phyloP scores from a whole-genome alignment of 2,888 invertebrate species.

The Aleiodes testaceus region DNA sequence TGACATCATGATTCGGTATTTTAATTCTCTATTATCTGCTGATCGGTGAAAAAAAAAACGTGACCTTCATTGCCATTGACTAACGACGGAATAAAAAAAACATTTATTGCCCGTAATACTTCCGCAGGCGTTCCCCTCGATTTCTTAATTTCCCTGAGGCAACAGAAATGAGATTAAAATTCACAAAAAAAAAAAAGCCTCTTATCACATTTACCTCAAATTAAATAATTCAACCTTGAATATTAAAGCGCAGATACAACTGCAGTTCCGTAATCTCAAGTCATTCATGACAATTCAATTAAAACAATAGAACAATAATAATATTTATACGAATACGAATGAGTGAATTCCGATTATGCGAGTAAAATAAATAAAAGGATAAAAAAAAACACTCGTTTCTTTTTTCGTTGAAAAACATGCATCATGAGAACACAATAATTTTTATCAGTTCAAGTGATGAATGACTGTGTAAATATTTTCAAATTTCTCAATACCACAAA shows the following conservation, averaged over 20 bases:
- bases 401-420: slow-evolving; percentile 9
- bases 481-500: neutral
- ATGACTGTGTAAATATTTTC: slow-evolving; percentile 3
- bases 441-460: neutral
- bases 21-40: too few species aligned
- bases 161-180: neutral
- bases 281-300: slow-evolving; percentile 11
- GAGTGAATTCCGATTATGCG: neutral
- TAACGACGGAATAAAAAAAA: too few species aligned
- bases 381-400: neutral
- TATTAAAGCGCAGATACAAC: neutral
- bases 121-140: too few species aligned
- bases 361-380: neutral
- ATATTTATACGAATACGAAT: neutral
- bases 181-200: too few species aligned
- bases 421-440: neutral
- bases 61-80: too few species aligned
- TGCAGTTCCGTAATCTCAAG: neutral
- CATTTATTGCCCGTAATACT: too few species aligned
- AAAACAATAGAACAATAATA: slow-evolving; percentile 1
- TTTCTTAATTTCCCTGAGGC: slow-evolving; percentile 22
- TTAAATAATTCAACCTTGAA: slow-evolving; percentile 8
- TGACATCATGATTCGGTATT: too few species aligned
- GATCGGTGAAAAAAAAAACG: too few species aligned
- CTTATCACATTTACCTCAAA: slow-evolving; percentile 19